Base-by-base conservation (phyloP, 2,113 vertebrate genomes). In the Phalacrocorax brasilianus region DNA sequence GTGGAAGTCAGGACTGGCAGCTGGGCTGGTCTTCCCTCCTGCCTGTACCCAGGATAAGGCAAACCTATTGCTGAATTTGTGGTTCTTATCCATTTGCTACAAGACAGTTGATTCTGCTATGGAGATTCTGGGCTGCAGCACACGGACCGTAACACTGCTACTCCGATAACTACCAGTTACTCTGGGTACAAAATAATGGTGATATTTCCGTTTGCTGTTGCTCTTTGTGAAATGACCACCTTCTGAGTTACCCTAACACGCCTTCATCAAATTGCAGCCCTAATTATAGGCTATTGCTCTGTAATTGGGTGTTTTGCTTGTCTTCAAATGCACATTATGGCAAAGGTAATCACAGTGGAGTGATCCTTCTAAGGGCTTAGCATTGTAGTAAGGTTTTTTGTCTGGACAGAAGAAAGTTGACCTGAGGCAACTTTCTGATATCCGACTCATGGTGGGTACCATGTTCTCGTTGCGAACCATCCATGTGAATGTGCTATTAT, bases 261-360 rank as follows among this genome's bases (percentile, higher is more conserved):
- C 33, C n/a, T 87, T 84, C 80, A 42, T 87, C 20, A 78, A 91
- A 89, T 85, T 38, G 56, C 73, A 91, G 53, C 62, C 66, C 58
- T 82, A 72, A 62, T 78, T 95, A 76, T 30, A 91, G 79, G 40
- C 45, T 94, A 35, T 91, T 65, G 49, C 58, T 87, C 53, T 92
- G 79, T 92, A 91, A 65, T 35, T 85, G 53, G 8, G 6, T 75
- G 45, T 87, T 92, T 75, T 53, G 62, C 33, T 66, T 89, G 61
- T 72, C 61, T 76, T 65, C 65, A 81, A 32, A n/a, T 79, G 44
- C 76, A 40, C 66, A 23, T 83, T 94, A 58, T 52, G 24, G 73
- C 30, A 30, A 84, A 72, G 66, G 80, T 93, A 91, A 87, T 93
- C 83, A 86, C 76, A 75, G 72, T 84, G 58, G 27, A 65, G 27